These are phyloP conservation scores for Canis aureus DNA, from an alignment of 2,113 vertebrate species.

Conservation along the genomic window DNA sequence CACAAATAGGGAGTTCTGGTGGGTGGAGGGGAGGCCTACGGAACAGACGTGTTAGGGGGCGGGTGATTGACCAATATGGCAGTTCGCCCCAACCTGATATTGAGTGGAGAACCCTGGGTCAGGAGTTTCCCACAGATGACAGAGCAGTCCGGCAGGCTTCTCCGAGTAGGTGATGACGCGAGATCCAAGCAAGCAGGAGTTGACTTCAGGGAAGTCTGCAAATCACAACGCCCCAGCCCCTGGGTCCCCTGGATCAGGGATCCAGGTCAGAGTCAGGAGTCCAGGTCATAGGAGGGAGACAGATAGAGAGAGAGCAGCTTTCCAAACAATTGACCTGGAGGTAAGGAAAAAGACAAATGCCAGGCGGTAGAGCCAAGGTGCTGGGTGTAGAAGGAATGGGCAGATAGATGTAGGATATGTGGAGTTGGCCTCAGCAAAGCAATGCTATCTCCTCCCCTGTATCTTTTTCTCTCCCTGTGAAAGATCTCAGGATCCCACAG, in stretches of 20 bases:
- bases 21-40: background rate
- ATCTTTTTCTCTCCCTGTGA: background rate
- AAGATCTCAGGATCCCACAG: background rate
- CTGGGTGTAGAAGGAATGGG: background rate
- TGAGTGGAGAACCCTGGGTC: background rate
- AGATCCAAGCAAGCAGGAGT: background rate
- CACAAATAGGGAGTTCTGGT: background rate
- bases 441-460: background rate
- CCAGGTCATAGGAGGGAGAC: background rate
- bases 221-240: background rate
- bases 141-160: background rate
- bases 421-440: background rate
- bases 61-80: background rate
- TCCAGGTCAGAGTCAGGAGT: background rate
- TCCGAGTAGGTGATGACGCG: fast-evolving
- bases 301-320: background rate
- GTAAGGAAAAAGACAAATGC: background rate
- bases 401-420: background rate
- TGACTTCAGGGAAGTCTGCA: background rate
- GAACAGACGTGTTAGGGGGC: background rate
- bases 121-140: background rate
- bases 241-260: background rate
- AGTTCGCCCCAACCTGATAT: background rate
- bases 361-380: background rate
- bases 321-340: background rate